A percentile compares a stretch with the other conserved stretches of the same genome.
phyloP scores from a whole-genome alignment of 2,797 vertebrate species.

The Leptoclinus maculatus region DNA sequence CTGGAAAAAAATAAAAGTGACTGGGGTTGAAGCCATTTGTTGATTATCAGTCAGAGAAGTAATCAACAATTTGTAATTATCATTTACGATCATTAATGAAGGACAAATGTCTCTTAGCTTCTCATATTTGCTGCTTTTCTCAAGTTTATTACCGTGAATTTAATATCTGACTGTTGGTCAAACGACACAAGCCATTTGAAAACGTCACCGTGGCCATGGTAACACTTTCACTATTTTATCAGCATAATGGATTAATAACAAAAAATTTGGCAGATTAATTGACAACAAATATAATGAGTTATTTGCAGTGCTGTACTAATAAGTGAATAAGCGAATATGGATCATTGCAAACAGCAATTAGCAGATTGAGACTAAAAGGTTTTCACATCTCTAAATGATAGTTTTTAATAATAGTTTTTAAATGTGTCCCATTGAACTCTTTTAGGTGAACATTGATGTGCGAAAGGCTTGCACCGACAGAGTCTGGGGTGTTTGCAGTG shows the following conservation, averaged over 20 bases:
- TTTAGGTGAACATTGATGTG: background rate
- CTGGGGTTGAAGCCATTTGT: background rate
- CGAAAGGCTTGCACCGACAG: background rate
- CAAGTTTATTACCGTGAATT: background rate
- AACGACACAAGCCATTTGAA: background rate
- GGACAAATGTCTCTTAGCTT: background rate
- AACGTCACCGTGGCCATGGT: background rate
- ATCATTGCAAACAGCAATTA: constrained; percentile 5
- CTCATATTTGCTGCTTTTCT: background rate
- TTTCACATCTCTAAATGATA: constrained; percentile 2
- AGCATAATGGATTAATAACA: background rate
- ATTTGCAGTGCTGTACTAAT: background rate
- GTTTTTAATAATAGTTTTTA: background rate
- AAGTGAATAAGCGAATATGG: background rate
- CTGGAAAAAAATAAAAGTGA: background rate
- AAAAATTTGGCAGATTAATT: background rate
- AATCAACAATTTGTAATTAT: background rate
- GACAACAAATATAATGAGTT: background rate
- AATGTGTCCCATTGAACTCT: background rate
- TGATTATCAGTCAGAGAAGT: background rate
- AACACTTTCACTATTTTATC: background rate
- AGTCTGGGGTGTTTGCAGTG: background rate
- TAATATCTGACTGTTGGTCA: background rate
- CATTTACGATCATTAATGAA: background rate
- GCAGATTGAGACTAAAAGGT: background rate